Base-by-base conservation (phyloP, 2,797 vertebrate species). In the Echiichthys vipera region DNA sequence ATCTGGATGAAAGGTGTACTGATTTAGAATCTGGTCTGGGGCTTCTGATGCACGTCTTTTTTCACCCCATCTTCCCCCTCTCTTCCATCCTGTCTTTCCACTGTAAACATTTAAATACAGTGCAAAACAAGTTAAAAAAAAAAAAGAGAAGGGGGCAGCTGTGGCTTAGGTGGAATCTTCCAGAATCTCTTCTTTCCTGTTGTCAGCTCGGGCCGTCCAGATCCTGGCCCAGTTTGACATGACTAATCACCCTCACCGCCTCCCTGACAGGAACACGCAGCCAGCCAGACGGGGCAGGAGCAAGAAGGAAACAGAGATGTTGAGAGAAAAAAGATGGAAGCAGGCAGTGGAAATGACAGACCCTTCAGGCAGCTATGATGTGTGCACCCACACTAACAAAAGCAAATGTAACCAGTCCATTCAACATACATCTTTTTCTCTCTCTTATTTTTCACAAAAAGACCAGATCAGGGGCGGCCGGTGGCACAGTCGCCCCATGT, bases 211-310 rank as follows among this genome's bases (percentile, higher is more conserved):
- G 76, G 71, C 71, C 25, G 1, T 78, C 65, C 72, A 61, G 74
- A 45, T 83, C 74, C 83, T 72, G 84, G 84, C 84, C 82, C 71
- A 34, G 71, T 83, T 82, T 55, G 14, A 87, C 74, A 70, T 84
- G 84, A 88, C 78, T 80, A 79, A 88, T 89, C 71, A 53, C 76
- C 70, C 51, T 80, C 65, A 70, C 56, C 64, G 42, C 57, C 62
- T 83, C 79, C 65, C 50, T 68, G 86, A 81, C 70, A 79, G 59
- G 80, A 56, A 30, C 75, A 49, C 78, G 34, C 63, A 49, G 81
- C 78, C 81, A 79, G 81, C 75, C 72, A 78, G 85, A 84, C 84
- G 85, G 86, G 12, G 37, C 32, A 43, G 11, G 17, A 12, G 50
- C 12, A 29, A 24, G 12, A 57, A 58, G 4, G 61, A 58, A 74